These are phyloP conservation scores for Pelodytes ibericus DNA, from an alignment of 2,797 vertebrate genomes.

Conservation along the genomic window DNA sequence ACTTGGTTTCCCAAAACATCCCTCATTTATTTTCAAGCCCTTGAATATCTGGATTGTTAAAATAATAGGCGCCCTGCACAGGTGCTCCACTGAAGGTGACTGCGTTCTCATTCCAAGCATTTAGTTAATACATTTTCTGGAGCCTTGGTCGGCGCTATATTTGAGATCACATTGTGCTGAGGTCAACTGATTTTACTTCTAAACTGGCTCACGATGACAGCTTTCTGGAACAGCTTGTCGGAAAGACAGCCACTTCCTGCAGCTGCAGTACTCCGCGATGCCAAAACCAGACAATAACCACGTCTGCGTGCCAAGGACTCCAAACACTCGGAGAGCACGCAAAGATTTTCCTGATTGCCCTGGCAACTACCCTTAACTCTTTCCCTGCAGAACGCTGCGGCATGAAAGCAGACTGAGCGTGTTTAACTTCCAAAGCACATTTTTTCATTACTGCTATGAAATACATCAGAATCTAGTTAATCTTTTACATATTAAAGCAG, in stretches of 20 bases:
- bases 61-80: background rate
- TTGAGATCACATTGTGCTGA: slow-evolving; percentile 27
- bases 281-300: slow-evolving; percentile 46
- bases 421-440: no score
- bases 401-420: background rate
- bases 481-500: no score
- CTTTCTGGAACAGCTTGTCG: slow-evolving; percentile 46
- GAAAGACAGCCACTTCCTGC: slow-evolving; percentile 50
- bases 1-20: no score
- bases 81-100: slow-evolving; percentile 3
- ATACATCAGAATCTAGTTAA: no score
- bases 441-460: no score
- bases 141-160: slow-evolving; percentile 5
- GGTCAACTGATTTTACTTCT: slow-evolving; percentile 43
- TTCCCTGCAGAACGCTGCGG: background rate
- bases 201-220: slow-evolving; percentile 36
- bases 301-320: slow-evolving; percentile 49
- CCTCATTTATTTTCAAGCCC: background rate
- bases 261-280: slow-evolving; percentile 41
- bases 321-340: slow-evolving; percentile 22
- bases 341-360: slow-evolving; percentile 29
- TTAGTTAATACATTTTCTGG: slow-evolving; percentile 18
- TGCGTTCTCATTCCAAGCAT: slow-evolving; percentile 1
- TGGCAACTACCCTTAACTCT: slow-evolving; percentile 46
- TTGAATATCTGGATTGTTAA: background rate